Evolutionary conservation across 2,888 invertebrate genomes (phyloP).

Genomic region (Nomada fabriciana): DNA sequence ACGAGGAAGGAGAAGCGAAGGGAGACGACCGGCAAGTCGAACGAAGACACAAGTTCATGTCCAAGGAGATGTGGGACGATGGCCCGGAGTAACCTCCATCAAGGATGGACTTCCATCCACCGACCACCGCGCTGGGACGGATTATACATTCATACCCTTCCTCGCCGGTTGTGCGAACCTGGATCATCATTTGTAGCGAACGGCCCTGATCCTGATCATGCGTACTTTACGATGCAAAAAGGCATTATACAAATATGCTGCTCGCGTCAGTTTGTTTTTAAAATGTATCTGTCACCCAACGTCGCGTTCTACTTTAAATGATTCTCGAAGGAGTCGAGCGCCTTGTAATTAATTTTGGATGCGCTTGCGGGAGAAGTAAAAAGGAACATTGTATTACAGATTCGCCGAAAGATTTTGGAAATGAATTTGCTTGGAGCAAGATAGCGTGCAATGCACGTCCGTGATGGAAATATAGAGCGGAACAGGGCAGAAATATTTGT

Average conservation of each 20-base stretch:
- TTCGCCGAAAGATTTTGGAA: neutral
- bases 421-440: neutral
- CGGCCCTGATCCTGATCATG: slow-evolving; percentile 67
- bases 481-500: slow-evolving; percentile 40
- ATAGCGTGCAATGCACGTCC: neutral
- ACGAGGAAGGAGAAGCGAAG: slow-evolving; percentile 67
- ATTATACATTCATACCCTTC: slow-evolving; percentile 69
- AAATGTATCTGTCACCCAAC: no score
- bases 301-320: neutral
- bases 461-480: slow-evolving; percentile 37
- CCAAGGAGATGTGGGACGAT: slow-evolving; percentile 83
- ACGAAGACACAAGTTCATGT: slow-evolving; percentile 82
- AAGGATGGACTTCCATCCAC: slow-evolving; percentile 82
- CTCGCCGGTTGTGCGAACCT: slow-evolving; percentile 66
- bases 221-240: slow-evolving; percentile 8
- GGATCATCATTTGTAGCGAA: slow-evolving; percentile 65
- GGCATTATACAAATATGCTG: neutral
- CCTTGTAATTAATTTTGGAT: neutral
- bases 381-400: neutral
- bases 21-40: slow-evolving; percentile 72
- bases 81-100: slow-evolving; percentile 84
- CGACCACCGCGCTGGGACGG: slow-evolving; percentile 58
- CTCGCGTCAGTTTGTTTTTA: neutral
- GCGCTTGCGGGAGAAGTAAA: no score
- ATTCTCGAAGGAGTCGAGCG: neutral